These are phyloP conservation scores for Linurgus olivaceus DNA, from an alignment of 2,797 vertebrate species.

Conservation along the genomic window DNA sequence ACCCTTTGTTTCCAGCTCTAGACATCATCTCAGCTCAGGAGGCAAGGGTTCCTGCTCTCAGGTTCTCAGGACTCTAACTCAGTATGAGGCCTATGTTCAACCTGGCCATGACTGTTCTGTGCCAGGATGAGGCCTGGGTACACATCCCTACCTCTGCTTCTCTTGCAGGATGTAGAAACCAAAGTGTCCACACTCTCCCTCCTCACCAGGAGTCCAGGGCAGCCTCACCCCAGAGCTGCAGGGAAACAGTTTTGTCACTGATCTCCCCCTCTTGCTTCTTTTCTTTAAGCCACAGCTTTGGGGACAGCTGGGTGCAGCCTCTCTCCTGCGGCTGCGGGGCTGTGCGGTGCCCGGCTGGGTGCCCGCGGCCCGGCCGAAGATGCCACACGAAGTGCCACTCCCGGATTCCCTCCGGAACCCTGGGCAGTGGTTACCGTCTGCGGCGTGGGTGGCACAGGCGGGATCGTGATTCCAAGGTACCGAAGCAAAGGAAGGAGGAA, in stretches of 20 bases:
- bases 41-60: not conserved
- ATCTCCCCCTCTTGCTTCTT: not conserved
- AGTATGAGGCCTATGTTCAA: not conserved
- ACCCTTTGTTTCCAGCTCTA: not conserved
- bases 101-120: not conserved
- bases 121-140: not conserved
- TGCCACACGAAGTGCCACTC: too few species aligned
- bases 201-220: not conserved
- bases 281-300: not conserved
- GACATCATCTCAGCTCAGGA: not conserved
- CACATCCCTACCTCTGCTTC: fast-evolving
- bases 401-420: too few species aligned
- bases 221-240: not conserved
- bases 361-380: too few species aligned
- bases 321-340: too few species aligned
- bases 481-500: too few species aligned
- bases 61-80: not conserved
- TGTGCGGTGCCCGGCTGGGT: too few species aligned
- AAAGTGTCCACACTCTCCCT: not conserved
- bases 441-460: too few species aligned
- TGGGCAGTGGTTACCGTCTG: too few species aligned
- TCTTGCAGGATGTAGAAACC: not conserved
- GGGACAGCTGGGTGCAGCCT: not conserved
- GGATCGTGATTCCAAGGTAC: too few species aligned
- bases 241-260: not conserved